Percentiles rank a stretch among this genome's conserved stretches.
Conservation (phyloP, 2,888 invertebrate genomes). For the Philaethria dido region DNA sequence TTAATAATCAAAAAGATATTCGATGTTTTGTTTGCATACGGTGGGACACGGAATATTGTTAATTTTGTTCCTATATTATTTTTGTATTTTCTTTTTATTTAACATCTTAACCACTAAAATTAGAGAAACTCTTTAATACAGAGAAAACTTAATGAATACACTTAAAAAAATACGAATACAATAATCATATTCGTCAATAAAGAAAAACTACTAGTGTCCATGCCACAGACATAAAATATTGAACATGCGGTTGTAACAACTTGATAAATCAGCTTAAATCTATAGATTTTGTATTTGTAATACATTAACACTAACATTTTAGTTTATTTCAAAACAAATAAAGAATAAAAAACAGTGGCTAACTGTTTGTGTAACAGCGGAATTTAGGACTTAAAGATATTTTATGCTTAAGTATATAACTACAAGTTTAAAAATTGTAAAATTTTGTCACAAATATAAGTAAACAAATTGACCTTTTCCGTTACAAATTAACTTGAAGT, state of each 20-base stretch:
- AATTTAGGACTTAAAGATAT: no score
- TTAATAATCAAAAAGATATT: not conserved
- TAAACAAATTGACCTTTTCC: not conserved
- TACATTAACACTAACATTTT: constrained; percentile 1
- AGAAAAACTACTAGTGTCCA: not conserved
- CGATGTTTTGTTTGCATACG: no score
- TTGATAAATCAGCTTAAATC: constrained; percentile 8
- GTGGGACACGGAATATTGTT: constrained; percentile 3
- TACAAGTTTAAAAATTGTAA: no score
- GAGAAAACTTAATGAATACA: constrained; percentile 5
- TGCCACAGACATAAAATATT: constrained; percentile 1
- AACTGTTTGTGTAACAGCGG: not conserved
- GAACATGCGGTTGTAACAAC: constrained; percentile 13
- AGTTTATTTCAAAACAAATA: not conserved
- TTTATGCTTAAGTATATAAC: no score
- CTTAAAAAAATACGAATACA: not conserved
- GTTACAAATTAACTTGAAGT: no score
- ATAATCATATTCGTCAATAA: constrained; percentile 4
- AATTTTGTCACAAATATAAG: no score
- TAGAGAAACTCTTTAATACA: not conserved
- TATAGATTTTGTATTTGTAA: constrained; percentile 10
- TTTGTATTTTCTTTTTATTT: not conserved
- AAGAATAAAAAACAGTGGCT: not conserved
- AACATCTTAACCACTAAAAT: not conserved
- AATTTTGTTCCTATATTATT: not conserved